These are phyloP conservation scores for Acomys russatus DNA, from an alignment of 2,797 vertebrate genomes.

Conservation along the genomic window DNA sequence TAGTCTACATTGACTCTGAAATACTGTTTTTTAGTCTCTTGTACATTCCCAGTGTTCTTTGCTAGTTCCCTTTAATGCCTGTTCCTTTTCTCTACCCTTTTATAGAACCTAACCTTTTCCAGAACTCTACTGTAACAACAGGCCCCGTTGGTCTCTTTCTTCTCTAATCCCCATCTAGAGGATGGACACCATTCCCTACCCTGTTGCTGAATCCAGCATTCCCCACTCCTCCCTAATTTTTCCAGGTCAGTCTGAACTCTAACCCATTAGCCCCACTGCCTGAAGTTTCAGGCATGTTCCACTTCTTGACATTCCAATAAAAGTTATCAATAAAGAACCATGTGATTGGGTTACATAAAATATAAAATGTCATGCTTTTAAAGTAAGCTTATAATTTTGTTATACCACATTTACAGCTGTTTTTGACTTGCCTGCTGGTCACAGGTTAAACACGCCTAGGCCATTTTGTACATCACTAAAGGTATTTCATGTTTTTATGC, in stretches of 20 bases:
- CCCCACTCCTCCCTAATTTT: neutral
- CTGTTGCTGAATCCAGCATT: neutral
- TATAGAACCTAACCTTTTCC: neutral
- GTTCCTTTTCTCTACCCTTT: neutral
- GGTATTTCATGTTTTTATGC: neutral
- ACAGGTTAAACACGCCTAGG: neutral
- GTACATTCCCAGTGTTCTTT: neutral
- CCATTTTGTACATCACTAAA: neutral
- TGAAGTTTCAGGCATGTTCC: neutral
- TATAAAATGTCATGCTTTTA: neutral
- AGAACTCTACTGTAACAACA: too few relatives aligned
- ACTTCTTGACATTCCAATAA: neutral
- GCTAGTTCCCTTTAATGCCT: neutral
- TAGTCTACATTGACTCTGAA: neutral
- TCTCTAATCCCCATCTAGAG: neutral
- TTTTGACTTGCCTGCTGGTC: neutral
- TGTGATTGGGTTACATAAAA: neutral
- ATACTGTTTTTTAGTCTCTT: neutral
- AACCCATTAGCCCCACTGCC: neutral
- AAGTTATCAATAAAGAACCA: neutral
- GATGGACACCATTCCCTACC: neutral
- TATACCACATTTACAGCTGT: neutral
- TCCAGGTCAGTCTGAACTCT: neutral
- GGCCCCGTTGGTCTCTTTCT: too few relatives aligned
- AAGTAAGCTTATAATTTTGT: neutral